Evolutionary conservation across 2,797 vertebrate genomes (phyloP).

Genomic region (Picus viridis): DNA sequence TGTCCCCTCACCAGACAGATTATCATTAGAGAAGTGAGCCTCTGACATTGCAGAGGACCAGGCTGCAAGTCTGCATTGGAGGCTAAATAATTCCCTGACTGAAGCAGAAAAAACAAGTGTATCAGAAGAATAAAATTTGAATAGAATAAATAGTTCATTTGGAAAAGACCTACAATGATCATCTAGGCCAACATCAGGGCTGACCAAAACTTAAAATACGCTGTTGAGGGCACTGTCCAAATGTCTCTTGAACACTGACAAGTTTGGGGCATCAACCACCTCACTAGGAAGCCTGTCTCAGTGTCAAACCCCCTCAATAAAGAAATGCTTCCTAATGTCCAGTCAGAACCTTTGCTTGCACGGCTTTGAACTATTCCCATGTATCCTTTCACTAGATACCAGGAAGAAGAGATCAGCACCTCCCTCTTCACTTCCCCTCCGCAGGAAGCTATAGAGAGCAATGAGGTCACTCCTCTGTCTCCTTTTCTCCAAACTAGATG

Average conservation of each 20-base stretch:
- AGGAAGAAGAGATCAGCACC: background rate
- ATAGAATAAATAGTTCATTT: background rate
- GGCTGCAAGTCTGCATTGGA: background rate
- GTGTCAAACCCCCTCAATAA: background rate
- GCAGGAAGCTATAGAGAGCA: background rate
- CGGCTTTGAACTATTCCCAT: background rate
- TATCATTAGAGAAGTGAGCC: background rate
- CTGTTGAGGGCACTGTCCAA: background rate
- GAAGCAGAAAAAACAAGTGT: background rate
- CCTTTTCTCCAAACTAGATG: background rate
- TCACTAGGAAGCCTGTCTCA: background rate
- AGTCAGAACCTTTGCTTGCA: background rate
- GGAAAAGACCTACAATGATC: background rate
- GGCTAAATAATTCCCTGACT: background rate
- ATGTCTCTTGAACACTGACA: background rate
- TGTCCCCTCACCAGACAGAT: background rate
- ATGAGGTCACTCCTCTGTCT: background rate
- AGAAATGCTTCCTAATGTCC: background rate
- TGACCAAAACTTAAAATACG: background rate
- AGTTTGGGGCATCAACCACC: accelerated
- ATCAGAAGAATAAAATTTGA: background rate
- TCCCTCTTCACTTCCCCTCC: background rate
- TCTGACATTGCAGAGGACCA: background rate
- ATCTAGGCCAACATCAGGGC: background rate
- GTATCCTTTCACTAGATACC: accelerated